A percentile compares a stretch with the other conserved stretches of the same genome.
Conservation (phyloP, 64 coral and sea anemone species). For the Hydrozoanthus tunicans region DNA sequence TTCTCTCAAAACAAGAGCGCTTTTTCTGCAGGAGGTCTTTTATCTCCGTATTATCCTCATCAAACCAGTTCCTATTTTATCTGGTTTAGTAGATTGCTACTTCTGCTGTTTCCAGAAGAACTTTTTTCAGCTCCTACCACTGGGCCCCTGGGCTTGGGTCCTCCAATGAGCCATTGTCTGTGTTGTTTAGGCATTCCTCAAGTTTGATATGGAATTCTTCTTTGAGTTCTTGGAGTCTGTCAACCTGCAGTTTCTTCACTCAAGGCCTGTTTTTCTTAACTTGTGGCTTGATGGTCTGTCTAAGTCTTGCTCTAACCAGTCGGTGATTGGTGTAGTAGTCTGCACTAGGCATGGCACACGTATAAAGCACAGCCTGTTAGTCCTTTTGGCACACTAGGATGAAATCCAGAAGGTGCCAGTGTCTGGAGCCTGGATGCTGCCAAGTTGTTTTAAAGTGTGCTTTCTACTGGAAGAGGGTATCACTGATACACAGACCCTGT, state of each 20-base stretch:
- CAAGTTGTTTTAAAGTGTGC: not conserved
- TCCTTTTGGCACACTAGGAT: not conserved
- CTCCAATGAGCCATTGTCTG: not conserved
- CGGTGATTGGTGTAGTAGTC: not conserved
- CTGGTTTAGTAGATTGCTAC: not conserved
- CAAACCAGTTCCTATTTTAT: not conserved
- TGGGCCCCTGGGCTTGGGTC: not conserved
- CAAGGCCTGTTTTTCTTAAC: not conserved
- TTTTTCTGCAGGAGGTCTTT: not conserved
- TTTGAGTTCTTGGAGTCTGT: not conserved
- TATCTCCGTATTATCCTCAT: not conserved
- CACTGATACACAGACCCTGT: not conserved
- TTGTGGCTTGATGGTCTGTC: not conserved
- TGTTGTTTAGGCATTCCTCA: not conserved
- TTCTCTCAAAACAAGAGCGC: not conserved
- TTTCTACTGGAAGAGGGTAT: slow-evolving; percentile 14
- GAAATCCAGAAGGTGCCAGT: slow-evolving; percentile 3
- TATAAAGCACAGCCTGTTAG: not conserved
- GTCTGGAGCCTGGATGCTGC: not conserved
- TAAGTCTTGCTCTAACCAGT: not conserved
- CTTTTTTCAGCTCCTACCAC: not conserved
- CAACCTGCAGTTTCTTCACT: slow-evolving; percentile 8
- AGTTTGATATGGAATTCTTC: not conserved
- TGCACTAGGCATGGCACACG: not conserved
- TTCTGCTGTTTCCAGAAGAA: not conserved